Evolutionary conservation across 2,888 invertebrate species (phyloP), one percentile per base, ranked within the genome.

Genomic region (Coelinius sp.): DNA sequence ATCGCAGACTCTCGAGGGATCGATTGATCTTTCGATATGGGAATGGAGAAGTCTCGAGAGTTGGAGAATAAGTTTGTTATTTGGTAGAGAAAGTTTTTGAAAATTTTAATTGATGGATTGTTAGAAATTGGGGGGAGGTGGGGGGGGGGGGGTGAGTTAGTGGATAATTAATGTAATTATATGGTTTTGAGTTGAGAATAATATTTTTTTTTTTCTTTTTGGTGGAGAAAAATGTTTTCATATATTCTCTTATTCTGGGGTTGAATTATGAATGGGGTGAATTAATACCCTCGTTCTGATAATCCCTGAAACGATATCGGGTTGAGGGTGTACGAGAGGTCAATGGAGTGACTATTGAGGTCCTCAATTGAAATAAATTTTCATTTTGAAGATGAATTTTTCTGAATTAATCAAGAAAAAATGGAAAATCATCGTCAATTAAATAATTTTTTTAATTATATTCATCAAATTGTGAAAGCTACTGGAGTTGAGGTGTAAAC

Each of bases 391-490:
- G 10, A 35, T 35, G 31, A 31, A 31, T 31, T 31, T 31, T 31
- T 31, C 31, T 31, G 31, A 31, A 8, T 31, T 4, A 31, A 31
- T 31, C n/a, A n/a, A 8, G 10, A 41, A 41, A 41, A 41, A 12
- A 3, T 41, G 12, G 41, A 41, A 46, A 3, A 46, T 14, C 3
- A 8, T 46, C n/a, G n/a, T 17, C 14, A 17, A n/a, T 46, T 14
- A 46, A 14, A 5, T 10, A 7, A 17, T 46, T 46, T 46, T 17
- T 14, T 14, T 46, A 17, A 46, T 46, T 46, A 8, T 46, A 46
- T 46, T 17, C 44, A 46, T 46, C 14, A 46, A 46, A 46, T 46
- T n/a, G 44, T 46, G 44, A 46, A 46, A 46, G 44, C 44, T 46
- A 46, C 44, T 46, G 31, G 31, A 46, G 14, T 46, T 46, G 14